Base-by-base conservation (phyloP, 2,797 vertebrate species). In the Fringilla coelebs region DNA sequence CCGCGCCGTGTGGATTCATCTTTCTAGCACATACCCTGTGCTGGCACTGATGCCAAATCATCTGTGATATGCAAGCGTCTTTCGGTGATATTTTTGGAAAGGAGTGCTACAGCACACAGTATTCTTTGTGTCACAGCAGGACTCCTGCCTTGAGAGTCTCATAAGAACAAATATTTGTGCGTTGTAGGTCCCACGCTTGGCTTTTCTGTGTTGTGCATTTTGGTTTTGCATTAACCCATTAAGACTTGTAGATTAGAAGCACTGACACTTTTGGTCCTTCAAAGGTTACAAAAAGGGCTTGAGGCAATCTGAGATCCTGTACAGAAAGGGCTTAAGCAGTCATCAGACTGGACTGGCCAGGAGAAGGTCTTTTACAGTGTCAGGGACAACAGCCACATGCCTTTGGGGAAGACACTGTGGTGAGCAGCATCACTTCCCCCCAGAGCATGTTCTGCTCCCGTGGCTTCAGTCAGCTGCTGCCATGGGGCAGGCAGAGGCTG, bases 211-310 rank as follows among this genome's bases (percentile, higher is more conserved):
- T 89, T 89, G 88, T 95, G 92, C 7, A 1, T 82, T 89, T 85
- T 89, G 48, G 80, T 95, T 92, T 88, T 85, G 95, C 88, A 74
- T 95, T 94, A 81, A 82, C 31, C 36, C 52, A 15, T 76, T 76
- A 65, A 72, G 73, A 94, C 51, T 55, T 60, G 75, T 88, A 89
- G 89, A 51, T 75, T 72, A 93, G 90, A 90, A 93, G 94, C 96
- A 97, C 96, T 96, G 95, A 96, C 92, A 94, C 96, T 97, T 97
- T 96, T 86, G 79, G 88, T 94, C 94, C 94, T 91, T 86, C 52
- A 36, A 26, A 70, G 66, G 66, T 89, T 86, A 81, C 60, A 71
- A 79, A 95, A 93, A 94, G 85, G 95, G 79, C 94, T 86, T 79
- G 91, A 92, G 85, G 79, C 85, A 93, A 62, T 83, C 85, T 58